Conservation (phyloP, 2,113 vertebrate genomes). For the Xiphophorus hellerii region DNA sequence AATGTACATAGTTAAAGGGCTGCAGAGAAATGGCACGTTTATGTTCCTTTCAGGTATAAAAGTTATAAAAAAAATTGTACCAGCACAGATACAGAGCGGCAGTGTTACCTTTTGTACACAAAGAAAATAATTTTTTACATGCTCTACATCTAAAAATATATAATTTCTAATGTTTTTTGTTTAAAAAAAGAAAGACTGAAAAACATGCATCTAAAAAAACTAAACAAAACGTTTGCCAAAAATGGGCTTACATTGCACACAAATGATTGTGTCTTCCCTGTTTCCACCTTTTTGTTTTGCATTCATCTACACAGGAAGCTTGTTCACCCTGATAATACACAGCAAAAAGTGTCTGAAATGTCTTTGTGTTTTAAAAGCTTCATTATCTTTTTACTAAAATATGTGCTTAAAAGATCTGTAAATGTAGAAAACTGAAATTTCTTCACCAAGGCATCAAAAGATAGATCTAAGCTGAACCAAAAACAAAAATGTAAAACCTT, state of each 20-base stretch:
- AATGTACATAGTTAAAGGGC: slow-evolving; percentile 35
- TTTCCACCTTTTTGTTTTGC: slow-evolving; percentile 7
- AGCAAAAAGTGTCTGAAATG: not conserved
- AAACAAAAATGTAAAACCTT: not conserved
- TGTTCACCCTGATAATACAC: slow-evolving; percentile 14
- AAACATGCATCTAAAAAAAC: slow-evolving; percentile 52
- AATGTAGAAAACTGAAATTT: not conserved
- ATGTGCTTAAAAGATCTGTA: not conserved
- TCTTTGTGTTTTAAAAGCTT: not conserved
- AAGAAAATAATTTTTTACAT: slow-evolving; percentile 60
- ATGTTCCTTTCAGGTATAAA: slow-evolving; percentile 20
- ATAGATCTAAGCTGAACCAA: too few species aligned
- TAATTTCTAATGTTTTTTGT: slow-evolving; percentile 12
- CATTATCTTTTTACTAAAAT: not conserved
- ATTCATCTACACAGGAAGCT: not conserved
- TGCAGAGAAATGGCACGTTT: slow-evolving; percentile 14
- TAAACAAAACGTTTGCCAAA: slow-evolving; percentile 51
- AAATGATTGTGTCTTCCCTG: slow-evolving; percentile 36
- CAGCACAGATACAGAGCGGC: not conserved
- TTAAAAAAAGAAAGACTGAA: slow-evolving; percentile 46
- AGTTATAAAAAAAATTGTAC: slow-evolving; percentile 10
- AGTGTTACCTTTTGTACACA: slow-evolving; percentile 17
- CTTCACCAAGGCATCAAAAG: not conserved
- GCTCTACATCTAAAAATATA: slow-evolving; percentile 45
- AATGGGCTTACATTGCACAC: slow-evolving; percentile 39